Base-by-base conservation (phyloP, 53 echinoderm and acorn worm genomes). In the Luidia sarsii region DNA sequence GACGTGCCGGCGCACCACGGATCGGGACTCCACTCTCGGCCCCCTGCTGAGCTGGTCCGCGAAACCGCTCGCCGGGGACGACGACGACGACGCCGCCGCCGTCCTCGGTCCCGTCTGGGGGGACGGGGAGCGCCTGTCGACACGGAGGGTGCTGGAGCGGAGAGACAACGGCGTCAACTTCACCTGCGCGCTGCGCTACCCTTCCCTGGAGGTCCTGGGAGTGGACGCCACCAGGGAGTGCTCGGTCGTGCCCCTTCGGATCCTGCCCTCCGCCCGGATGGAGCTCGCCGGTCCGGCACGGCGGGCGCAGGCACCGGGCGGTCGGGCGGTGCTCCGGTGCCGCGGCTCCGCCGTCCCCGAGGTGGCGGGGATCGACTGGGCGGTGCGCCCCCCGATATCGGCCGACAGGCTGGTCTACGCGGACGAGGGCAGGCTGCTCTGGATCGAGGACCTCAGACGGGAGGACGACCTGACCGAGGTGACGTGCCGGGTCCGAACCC, bases 91-190 rank as follows among this genome's bases (percentile, higher is more conserved):
- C n/a, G n/a, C n/a, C n/a, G n/a, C n/a, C n/a, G 25, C 11, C 28
- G 27, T 43, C 15, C 15, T 15, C 8, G 15, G 15, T 46, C 46
- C 46, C 15, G 8, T 46, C 27, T 43, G 25, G 22, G 37, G 38
- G 3, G 41, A 27, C 20, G 39, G 25, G 11, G 24, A 41, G 43
- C 21, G 38, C 36, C 64, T 19, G 0, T 36, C 37, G 21, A 3
- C 3, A 11, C 20, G 27, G 5, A 41, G 38, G 18, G 10, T 41
- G 14, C 67, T 67, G 2, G 2, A 27, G 0, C 43, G 41, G 7
- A 35, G 25, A 27, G 67, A 67, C 28, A 67, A 67, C 25, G 67
- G 67, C 19, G 67, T 67, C 41, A 37, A 67, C 18, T 67, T 67
- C 67, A 67, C 25, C 67, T 67, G 67, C 32, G 43, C 21, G 27